Conservation (phyloP, 2,888 invertebrate genomes). For the Pantelozetes paolii region DNA sequence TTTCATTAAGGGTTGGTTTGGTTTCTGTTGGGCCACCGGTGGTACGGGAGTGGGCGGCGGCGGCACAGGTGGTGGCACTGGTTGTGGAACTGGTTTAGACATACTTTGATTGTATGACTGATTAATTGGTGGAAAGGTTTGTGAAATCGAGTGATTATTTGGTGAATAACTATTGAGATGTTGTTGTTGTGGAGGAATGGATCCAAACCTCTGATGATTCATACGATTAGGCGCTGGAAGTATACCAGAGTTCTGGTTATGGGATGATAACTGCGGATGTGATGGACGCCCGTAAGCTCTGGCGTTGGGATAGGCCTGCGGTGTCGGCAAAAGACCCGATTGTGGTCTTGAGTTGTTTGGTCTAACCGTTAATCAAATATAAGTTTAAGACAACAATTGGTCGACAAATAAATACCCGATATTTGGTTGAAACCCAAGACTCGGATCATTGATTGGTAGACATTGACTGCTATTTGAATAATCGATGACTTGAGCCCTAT, state of each 20-base stretch:
- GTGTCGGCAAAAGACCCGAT: conserved; percentile 10
- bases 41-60: neutral
- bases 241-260: neutral
- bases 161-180: neutral
- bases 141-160: neutral
- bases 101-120: neutral
- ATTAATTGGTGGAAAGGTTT: neutral
- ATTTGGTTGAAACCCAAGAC: neutral
- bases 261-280: neutral
- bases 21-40: neutral
- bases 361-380: neutral
- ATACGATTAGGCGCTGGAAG: neutral
- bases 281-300: neutral
- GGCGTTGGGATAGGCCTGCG: neutral
- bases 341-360: neutral
- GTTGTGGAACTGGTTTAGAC: neutral
- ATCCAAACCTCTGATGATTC: neutral
- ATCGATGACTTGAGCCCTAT: conserved; percentile 19
- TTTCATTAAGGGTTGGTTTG: neutral
- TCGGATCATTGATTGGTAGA: neutral
- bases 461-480: neutral
- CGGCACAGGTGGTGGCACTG: neutral
- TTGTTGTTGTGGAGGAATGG: neutral
- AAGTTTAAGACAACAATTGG: neutral
- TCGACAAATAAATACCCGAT: neutral